phyloP scores from a whole-genome alignment of 2,797 vertebrate genomes.

The Sebastes alutus region DNA sequence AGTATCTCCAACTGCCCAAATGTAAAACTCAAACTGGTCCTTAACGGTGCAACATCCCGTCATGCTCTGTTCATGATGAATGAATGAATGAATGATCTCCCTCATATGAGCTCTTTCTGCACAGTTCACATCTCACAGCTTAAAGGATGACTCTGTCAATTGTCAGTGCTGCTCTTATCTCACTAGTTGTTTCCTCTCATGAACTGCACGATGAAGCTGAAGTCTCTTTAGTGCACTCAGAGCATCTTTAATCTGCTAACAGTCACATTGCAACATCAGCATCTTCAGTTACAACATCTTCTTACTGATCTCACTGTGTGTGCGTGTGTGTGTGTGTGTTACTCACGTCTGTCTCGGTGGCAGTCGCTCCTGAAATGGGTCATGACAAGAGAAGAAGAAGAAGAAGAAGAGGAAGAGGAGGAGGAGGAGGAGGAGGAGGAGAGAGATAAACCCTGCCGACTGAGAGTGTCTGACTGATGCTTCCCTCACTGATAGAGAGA shows the following conservation, averaged over 20 bases:
- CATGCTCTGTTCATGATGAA: background rate
- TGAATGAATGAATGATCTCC: background rate
- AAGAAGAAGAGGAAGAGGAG: background rate
- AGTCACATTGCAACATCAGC: background rate
- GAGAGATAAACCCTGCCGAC: background rate
- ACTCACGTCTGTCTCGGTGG: conserved; percentile 60
- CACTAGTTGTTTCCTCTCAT: no score
- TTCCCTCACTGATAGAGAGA: conserved; percentile 1
- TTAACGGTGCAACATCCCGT: background rate
- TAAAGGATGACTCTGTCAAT: background rate
- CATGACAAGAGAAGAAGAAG: conserved; percentile 41
- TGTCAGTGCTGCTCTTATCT: background rate
- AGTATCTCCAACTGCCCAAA: background rate
- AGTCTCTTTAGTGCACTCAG: background rate
- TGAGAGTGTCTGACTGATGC: conserved; percentile 18
- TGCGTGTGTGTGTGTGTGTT: background rate
- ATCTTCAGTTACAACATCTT: background rate
- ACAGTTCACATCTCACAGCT: background rate
- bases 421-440: background rate
- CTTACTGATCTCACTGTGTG: background rate
- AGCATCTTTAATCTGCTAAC: background rate
- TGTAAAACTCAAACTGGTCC: background rate
- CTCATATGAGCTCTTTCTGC: background rate
- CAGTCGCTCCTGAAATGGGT: conserved; percentile 60
- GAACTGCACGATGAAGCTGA: background rate